Conservation (phyloP, 1,140 invertebrate species). For the Lasaia peninsularis region DNA sequence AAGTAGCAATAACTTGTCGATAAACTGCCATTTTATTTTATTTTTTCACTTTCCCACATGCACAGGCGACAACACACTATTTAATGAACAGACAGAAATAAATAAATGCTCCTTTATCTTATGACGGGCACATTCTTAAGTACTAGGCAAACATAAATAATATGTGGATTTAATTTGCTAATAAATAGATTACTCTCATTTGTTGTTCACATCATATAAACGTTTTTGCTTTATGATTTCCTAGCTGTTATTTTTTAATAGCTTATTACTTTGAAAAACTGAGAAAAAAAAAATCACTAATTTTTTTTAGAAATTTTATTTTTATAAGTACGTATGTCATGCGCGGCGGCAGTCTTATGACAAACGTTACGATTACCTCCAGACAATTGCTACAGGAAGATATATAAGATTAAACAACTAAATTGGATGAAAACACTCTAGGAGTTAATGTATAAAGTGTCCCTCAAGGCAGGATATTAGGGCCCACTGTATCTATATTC, state of each 20-base stretch:
- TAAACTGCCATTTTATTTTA: background rate
- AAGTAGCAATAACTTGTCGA: background rate
- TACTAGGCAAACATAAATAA: conserved; percentile 20
- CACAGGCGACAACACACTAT: background rate
- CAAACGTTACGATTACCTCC: too few relatives aligned
- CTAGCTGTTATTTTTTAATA: background rate
- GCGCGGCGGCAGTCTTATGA: too few relatives aligned
- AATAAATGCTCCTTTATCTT: conserved; percentile 5
- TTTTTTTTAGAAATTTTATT: too few relatives aligned
- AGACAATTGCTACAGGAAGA: too few relatives aligned
- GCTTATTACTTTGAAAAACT: too few relatives aligned
- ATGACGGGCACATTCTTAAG: background rate
- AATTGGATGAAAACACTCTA: too few relatives aligned
- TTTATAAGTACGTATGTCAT: too few relatives aligned
- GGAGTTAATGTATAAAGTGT: too few relatives aligned
- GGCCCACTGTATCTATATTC: background rate
- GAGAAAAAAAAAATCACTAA: too few relatives aligned
- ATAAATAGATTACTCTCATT: conserved; percentile 12
- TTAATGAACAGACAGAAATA: conserved; percentile 2
- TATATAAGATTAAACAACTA: too few relatives aligned
- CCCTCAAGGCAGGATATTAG: too few relatives aligned
- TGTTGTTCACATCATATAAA: conserved; percentile 2
- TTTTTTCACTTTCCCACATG: background rate
- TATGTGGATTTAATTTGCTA: conserved; percentile 9
- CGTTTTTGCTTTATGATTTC: background rate